These are phyloP conservation scores for Archips xylosteana DNA, from an alignment of 2,888 invertebrate genomes.

Conservation along the genomic window DNA sequence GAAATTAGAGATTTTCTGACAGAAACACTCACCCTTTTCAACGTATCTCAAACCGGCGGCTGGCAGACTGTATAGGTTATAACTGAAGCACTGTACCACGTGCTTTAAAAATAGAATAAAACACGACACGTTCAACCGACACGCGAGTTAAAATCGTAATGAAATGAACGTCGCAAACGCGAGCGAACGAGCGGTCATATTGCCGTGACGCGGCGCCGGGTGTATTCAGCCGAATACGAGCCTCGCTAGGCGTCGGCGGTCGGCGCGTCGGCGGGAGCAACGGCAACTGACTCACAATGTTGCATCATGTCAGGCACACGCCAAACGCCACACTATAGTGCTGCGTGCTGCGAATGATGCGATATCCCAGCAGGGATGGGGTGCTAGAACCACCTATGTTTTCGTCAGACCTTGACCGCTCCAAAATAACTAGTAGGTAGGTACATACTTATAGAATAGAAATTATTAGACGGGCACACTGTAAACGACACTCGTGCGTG, in stretches of 20 bases:
- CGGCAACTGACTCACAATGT: slow-evolving; percentile 29
- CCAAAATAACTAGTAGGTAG: too few relatives aligned
- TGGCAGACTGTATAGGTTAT: slow-evolving; percentile 52
- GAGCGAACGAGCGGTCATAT: slow-evolving; percentile 44
- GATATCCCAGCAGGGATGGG: background rate
- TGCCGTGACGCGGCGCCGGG: slow-evolving; percentile 46
- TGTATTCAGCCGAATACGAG: slow-evolving; percentile 59
- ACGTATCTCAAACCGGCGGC: slow-evolving; percentile 42
- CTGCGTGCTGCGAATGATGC: background rate
- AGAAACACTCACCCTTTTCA: slow-evolving; percentile 49
- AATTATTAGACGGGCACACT: too few relatives aligned
- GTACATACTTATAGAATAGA: background rate
- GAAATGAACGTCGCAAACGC: slow-evolving; percentile 64
- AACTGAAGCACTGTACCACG: slow-evolving; percentile 70
- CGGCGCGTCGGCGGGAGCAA: slow-evolving; percentile 23
- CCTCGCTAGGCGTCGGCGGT: background rate
- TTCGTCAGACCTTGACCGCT: background rate
- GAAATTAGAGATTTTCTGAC: slow-evolving; percentile 41
- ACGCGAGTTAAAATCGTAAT: slow-evolving; percentile 74
- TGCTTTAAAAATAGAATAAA: slow-evolving; percentile 65
- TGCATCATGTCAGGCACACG: slow-evolving; percentile 30
- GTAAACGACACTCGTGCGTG: background rate
- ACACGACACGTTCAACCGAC: slow-evolving; percentile 59
- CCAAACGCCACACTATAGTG: background rate
- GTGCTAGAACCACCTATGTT: background rate